These are phyloP conservation scores for Saccostrea glomerata DNA, from an alignment of 1,140 invertebrate species.

Conservation along the genomic window DNA sequence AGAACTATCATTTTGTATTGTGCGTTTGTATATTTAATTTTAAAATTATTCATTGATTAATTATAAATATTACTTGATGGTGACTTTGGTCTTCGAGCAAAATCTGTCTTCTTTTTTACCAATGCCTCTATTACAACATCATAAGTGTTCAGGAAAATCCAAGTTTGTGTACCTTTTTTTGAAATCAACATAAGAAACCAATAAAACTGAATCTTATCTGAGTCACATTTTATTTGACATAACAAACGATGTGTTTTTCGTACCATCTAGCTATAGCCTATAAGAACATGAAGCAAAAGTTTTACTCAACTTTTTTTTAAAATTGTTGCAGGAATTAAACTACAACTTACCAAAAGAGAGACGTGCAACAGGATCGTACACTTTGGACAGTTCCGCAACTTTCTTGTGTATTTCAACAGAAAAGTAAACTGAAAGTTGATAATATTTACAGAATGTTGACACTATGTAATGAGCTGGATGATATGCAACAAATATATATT, in stretches of 20 bases:
- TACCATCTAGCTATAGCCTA: too few species aligned
- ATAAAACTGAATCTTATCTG: too few species aligned
- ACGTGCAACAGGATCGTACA: constrained; percentile 34
- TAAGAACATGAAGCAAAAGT: too few species aligned
- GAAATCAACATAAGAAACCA: too few species aligned
- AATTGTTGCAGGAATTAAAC: not conserved
- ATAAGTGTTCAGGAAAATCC: constrained; percentile 47
- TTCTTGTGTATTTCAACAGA: not conserved
- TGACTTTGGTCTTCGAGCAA: constrained; percentile 49
- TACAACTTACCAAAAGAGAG: constrained; percentile 21
- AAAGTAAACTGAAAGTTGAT: constrained; percentile 21
- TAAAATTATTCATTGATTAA: too few species aligned
- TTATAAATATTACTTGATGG: constrained; percentile 41
- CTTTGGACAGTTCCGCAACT: not conserved
- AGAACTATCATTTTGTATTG: too few species aligned
- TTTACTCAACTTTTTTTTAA: too few species aligned
- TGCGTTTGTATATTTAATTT: too few species aligned
- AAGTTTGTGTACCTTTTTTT: constrained; percentile 32
- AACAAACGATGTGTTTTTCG: too few species aligned
- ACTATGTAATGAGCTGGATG: too few species aligned
- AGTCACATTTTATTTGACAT: too few species aligned
- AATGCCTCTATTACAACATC: constrained; percentile 47
- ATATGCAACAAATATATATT: not conserved
- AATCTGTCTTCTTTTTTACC: constrained; percentile 47
- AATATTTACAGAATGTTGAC: too few species aligned